Base-by-base conservation (phyloP, 2,113 vertebrate genomes). In the Calonectris borealis region DNA sequence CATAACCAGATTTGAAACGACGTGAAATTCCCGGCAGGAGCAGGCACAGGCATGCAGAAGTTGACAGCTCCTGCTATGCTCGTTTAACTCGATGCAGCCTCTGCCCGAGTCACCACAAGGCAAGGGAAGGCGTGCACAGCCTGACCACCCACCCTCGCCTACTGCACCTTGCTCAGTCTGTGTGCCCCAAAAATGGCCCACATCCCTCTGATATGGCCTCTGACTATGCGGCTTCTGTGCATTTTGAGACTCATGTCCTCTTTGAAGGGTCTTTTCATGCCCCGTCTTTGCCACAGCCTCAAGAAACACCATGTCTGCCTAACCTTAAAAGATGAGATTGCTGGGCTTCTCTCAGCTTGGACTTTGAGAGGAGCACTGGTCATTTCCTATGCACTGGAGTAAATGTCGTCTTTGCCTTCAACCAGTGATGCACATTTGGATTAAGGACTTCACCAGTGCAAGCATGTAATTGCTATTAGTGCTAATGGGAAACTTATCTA, bases 401-500 rank as follows among this genome's bases (percentile, higher is more conserved):
- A 52, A 77, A 78, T 0, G 0, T 21, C 19, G 51, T 68, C 38
- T 38, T 69, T 29, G 31, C 52, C 9, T 90, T 77, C 82, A 58
- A 20, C 21, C 42, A 46, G 22, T 4, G 7, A 34, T 4, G 3
- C 11, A 54, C 10, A 9, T 18, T 48, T 9, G 21, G 32, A 57
- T 46, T 55, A 73, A 71, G 27, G 46, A 55, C 54, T 69, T 69
- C 12, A 34, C 42, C 54, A 62, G 26, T 34, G 11, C 52, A 64
- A 51, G 27, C 13, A 27, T 27, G 6, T 70, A 75, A 90, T 5
- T 29, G 31, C 76, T 94, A 92, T 96, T 90, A 95, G 62, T 69
- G 38, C 69, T 94, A 90, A 94, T 68, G 57, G 78, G 61, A 95
- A 94, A 78, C 9, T 3, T 46, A 95, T 68, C 84, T 96, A 60